Evolutionary conservation across 2,888 invertebrate genomes (phyloP), one percentile per base, ranked within the genome.

Genomic region (Tinea trinotella): DNA sequence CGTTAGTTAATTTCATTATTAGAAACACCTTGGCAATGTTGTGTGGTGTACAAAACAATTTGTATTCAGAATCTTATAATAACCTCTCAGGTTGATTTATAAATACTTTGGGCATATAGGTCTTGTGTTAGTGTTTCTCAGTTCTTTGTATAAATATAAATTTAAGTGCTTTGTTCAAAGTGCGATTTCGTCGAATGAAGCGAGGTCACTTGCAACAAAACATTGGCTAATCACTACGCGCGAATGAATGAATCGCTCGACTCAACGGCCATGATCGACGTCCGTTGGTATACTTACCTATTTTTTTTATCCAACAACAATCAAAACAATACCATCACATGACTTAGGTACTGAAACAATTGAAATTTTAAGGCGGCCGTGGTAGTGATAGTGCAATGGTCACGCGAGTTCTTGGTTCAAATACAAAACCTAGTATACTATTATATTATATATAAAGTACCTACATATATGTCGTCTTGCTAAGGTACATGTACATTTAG

Each of bases 181-280:
- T 74, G 70, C 71, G 64, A 72, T 74, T 76, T 69, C 62, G 65
- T 50, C 65, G 52, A 50, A 15, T 50, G 20, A 50, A 13, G 67
- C 79, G 79, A 83, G 83, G 83, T 75, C 80, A 72, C 66, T 65
- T 62, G 70, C 69, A 69, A 75, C 72, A 70, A 71, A 74, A 73
- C 71, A 67, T 82, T 80, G 68, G 71, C 67, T 73, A 79, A 81
- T 75, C 70, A 68, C 67, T 76, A 67, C 60, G 63, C 66, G 67
- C 60, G 61, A 65, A 62, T 72, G 48, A 52, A 54, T 71, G 68
- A 72, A 70, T 68, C 61, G 62, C 58, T 59, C 55, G 56, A 49
- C 55, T 18, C 22, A 10, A 50, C 50, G 50, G 50, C 50, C 50
- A 22, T 50, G 50, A 50, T 22, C 46, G 46, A 46, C 46, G 46